Evolutionary conservation across 2,113 vertebrate species (phyloP).

Genomic region (Seriola aureovittata): DNA sequence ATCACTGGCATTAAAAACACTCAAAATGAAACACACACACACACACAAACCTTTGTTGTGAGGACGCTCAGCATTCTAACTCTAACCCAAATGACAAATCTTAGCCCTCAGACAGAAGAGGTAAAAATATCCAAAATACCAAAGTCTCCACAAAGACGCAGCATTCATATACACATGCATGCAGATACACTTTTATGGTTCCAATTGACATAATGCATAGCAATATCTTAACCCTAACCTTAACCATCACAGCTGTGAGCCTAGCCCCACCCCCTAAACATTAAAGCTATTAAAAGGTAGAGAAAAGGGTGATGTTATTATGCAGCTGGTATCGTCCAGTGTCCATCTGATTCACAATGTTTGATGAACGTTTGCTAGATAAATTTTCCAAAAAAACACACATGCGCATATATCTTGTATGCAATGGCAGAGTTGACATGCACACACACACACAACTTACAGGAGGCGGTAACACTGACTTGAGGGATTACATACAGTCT

Average conservation of each 20-base stretch:
- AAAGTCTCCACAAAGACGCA: not conserved
- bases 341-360: not conserved
- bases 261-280: not conserved
- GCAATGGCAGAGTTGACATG: not conserved
- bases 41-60: not conserved
- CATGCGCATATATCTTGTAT: too few relatives aligned
- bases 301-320: not conserved
- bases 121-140: not conserved
- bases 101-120: not conserved
- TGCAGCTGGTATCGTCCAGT: not conserved
- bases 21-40: not conserved
- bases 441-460: not conserved
- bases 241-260: not conserved
- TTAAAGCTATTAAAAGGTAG: not conserved
- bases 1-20: conserved; percentile 2
- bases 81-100: not conserved
- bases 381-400: too few relatives aligned
- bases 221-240: not conserved
- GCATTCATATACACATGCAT: not conserved
- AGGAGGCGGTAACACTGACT: conserved; percentile 13
- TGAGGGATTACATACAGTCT: conserved; percentile 34
- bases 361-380: not conserved
- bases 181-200: too few relatives aligned
- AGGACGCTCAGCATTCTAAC: not conserved
- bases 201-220: not conserved